Evolutionary conservation across 2,797 vertebrate species (phyloP).

Genomic region (Gymnothorax javanicus): DNA sequence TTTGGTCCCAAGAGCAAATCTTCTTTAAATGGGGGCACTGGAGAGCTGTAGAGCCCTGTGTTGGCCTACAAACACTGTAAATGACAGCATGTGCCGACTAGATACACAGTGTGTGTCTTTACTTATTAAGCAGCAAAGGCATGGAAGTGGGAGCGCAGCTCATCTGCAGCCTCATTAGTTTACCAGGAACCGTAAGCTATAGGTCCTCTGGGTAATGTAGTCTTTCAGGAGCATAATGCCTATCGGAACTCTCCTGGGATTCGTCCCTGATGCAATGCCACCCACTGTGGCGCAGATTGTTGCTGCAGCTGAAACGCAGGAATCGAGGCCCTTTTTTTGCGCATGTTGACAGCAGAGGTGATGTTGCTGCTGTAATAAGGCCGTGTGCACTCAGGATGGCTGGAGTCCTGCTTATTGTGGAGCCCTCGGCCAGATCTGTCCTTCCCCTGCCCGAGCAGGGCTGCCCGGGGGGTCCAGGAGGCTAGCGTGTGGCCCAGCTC

Average conservation of each 20-base stretch:
- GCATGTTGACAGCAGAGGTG: neutral
- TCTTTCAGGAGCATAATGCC: neutral
- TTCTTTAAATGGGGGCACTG: no score
- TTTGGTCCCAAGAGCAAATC: no score
- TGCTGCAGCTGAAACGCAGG: neutral
- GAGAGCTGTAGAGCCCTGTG: neutral
- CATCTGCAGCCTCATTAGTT: neutral
- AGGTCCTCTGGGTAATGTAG: neutral
- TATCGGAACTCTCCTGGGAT: neutral
- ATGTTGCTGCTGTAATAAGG: neutral
- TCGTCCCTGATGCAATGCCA: neutral
- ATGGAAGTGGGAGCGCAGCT: neutral
- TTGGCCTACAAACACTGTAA: neutral
- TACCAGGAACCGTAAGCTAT: neutral
- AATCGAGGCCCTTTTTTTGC: neutral
- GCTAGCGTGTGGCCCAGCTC: neutral
- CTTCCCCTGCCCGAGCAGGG: neutral
- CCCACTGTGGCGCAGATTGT: neutral
- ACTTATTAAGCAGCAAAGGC: neutral
- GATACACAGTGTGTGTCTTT: no score
- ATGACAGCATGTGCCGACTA: no score
- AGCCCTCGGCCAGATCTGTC: neutral
- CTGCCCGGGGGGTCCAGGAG: neutral
- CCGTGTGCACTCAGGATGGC: neutral
- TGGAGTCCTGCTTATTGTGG: neutral